phyloP scores from a whole-genome alignment of 2,888 invertebrate species.

The Melikaiella ostensackeni region DNA sequence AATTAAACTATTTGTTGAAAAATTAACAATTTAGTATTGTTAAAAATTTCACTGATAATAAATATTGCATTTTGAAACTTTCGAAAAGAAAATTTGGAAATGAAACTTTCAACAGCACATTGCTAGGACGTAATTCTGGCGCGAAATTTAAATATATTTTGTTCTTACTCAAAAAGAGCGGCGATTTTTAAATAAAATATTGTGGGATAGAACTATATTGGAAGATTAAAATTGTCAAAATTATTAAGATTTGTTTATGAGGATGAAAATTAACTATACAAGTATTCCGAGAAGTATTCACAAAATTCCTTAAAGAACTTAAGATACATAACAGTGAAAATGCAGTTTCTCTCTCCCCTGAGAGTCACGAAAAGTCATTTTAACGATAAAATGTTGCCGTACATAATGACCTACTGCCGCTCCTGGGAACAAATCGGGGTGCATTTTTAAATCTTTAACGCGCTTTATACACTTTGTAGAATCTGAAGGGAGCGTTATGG shows the following conservation, averaged over 20 bases:
- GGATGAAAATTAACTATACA: background rate
- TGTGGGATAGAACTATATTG: background rate
- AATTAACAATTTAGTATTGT: too few species aligned
- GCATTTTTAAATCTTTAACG: slow-evolving; percentile 24
- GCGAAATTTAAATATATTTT: background rate
- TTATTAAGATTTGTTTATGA: too few species aligned
- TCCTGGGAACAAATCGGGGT: slow-evolving; percentile 5
- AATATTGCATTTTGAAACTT: too few species aligned
- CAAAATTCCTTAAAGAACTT: background rate
- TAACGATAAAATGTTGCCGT: slow-evolving; percentile 30
- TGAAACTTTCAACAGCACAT: too few species aligned
- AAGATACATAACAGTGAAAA: background rate
- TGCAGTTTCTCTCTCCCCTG: background rate
- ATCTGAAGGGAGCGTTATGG: background rate
- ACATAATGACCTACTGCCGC: slow-evolving; percentile 18
- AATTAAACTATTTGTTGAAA: too few species aligned
- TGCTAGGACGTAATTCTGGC: background rate
- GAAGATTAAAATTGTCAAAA: background rate
- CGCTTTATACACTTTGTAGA: background rate
- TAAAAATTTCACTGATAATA: too few species aligned
- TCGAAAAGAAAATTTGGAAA: too few species aligned
- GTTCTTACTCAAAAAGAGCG: background rate
- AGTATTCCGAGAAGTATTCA: background rate
- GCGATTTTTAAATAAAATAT: too few species aligned
- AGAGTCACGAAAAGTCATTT: slow-evolving; percentile 29